Conservation (phyloP, 2,888 invertebrate genomes). For the Acanthacorydalis orientalis region DNA sequence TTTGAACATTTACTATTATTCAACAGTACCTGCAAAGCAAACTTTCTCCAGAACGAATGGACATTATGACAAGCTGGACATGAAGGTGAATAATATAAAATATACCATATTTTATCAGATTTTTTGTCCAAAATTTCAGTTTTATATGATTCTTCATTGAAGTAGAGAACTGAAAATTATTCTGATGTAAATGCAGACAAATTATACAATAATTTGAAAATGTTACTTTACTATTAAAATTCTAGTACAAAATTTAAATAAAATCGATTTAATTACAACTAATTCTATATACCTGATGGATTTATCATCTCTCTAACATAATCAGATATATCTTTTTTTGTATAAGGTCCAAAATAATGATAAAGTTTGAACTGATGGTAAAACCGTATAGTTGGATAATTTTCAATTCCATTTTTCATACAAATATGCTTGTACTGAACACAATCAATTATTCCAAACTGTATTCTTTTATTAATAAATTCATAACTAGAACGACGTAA, state of each 20-base stretch:
- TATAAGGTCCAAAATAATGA: constrained; percentile 40
- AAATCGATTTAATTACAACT: constrained; percentile 1
- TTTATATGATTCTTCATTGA: constrained; percentile 36
- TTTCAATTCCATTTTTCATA: constrained; percentile 36
- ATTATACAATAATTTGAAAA: background rate
- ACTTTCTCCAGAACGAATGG: constrained; percentile 45
- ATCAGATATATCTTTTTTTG: constrained; percentile 39
- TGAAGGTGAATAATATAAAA: constrained; percentile 60
- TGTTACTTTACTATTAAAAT: background rate
- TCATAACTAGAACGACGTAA: constrained; percentile 42
- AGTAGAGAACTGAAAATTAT: constrained; percentile 29
- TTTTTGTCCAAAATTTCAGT: constrained; percentile 32
- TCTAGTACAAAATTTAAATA: constrained; percentile 1
- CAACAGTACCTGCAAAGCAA: constrained; percentile 34
- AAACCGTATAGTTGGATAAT: constrained; percentile 53
- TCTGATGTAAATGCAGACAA: constrained; percentile 6
- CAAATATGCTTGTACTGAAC: constrained; percentile 42
- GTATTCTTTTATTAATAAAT: constrained; percentile 28
- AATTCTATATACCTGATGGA: constrained; percentile 26
- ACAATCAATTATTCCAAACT: constrained; percentile 53
- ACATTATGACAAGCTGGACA: constrained; percentile 57
- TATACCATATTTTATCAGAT: constrained; percentile 40
- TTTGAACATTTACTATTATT: constrained; percentile 5
- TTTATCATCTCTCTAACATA: constrained; percentile 41
- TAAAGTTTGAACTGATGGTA: constrained; percentile 39